Percentiles rank a stretch among this genome's conserved stretches.
Conservation (phyloP, 2,113 vertebrate genomes). For the Semnornis frantzii region DNA sequence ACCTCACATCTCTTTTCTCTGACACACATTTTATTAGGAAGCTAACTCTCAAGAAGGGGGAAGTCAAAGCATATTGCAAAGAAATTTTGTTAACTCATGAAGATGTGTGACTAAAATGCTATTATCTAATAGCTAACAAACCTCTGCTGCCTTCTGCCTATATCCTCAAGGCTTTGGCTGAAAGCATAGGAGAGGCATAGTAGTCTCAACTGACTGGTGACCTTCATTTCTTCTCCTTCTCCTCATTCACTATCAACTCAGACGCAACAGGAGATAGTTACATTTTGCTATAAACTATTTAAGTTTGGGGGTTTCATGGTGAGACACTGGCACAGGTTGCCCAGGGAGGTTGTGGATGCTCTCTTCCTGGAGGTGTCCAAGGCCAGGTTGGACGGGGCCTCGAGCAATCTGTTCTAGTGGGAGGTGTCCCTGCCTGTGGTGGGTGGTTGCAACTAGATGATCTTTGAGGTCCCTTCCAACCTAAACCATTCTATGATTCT, state of each 20-base stretch:
- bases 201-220: not conserved
- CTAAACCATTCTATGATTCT: not conserved
- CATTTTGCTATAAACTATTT: not conserved
- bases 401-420: too few species aligned
- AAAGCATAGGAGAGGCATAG: not conserved
- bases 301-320: not conserved
- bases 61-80: conserved; percentile 22
- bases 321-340: too few species aligned
- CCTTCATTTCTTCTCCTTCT: not conserved
- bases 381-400: too few species aligned
- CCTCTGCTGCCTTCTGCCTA: not conserved
- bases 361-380: too few species aligned
- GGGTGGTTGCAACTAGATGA: too few species aligned
- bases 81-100: conserved; percentile 20
- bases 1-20: not conserved
- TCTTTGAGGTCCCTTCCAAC: too few species aligned
- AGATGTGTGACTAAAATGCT: not conserved
- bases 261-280: not conserved
- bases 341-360: too few species aligned
- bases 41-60: not conserved
- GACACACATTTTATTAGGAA: not conserved
- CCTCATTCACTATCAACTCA: not conserved
- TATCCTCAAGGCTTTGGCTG: not conserved
- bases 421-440: too few species aligned
- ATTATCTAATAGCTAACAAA: conserved; percentile 14